phyloP scores from a whole-genome alignment of 2,797 vertebrate genomes.

The Hydrocynus forskahlii region DNA sequence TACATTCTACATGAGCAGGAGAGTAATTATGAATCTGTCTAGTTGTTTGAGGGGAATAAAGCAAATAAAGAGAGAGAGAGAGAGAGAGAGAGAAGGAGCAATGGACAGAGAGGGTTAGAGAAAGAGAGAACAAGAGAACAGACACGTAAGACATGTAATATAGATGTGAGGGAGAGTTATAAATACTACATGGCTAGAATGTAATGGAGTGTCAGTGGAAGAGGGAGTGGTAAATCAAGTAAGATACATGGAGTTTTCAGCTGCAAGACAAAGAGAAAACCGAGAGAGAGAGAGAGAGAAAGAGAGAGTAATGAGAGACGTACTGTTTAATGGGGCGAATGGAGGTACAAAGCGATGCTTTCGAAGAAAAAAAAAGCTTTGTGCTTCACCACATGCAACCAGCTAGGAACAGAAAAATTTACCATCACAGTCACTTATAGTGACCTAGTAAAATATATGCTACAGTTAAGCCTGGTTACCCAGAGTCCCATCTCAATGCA shows the following conservation, averaged over 20 bases:
- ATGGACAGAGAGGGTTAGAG: conserved; percentile 5
- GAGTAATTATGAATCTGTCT: conserved; percentile 26
- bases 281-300: background rate
- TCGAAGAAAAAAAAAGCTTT: conserved; percentile 30
- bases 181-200: conserved; percentile 49
- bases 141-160: conserved; percentile 40
- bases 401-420: background rate
- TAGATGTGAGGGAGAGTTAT: conserved; percentile 42
- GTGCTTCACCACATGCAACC: conserved; percentile 15
- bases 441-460: background rate
- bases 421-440: background rate
- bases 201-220: conserved; percentile 50
- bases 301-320: conserved; percentile 34
- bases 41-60: conserved; percentile 25
- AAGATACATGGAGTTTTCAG: conserved; percentile 44
- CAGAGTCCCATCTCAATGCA: too few species aligned
- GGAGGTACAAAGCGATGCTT: conserved; percentile 14
- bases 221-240: conserved; percentile 46
- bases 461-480: background rate
- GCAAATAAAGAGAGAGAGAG: background rate
- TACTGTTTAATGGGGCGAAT: conserved; percentile 38
- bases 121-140: background rate
- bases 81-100: background rate
- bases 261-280: conserved; percentile 22
- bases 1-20: conserved; percentile 52